phyloP scores from a whole-genome alignment of 1,140 invertebrate genomes.

The Brachionus plicatilis region DNA sequence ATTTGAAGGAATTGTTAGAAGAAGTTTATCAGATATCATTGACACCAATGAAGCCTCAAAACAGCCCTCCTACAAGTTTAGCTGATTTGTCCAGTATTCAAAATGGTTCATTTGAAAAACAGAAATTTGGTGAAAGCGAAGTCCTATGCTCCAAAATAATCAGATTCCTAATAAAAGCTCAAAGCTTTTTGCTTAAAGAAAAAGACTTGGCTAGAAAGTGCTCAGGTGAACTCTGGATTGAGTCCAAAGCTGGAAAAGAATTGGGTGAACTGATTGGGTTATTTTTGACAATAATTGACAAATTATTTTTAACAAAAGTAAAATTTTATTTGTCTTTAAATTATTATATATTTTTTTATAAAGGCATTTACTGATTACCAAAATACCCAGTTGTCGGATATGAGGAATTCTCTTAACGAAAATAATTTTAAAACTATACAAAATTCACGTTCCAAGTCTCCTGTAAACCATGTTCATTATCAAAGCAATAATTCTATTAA shows the following conservation, averaged over 20 bases:
- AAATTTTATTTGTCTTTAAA: not conserved
- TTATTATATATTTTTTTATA: not conserved
- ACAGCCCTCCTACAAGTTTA: conserved; percentile 20
- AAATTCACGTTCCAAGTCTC: not conserved
- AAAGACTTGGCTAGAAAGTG: not conserved
- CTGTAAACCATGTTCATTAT: not conserved
- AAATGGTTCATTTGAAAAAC: not conserved
- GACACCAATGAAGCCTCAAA: conserved; percentile 15
- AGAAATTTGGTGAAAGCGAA: not conserved
- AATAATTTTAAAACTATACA: not conserved
- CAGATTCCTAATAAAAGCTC: not conserved
- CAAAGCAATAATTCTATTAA: not conserved
- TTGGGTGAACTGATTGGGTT: not conserved
- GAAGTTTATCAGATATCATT: not conserved
- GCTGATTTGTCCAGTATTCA: conserved; percentile 21
- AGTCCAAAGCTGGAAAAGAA: not conserved
- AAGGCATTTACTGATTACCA: conserved; percentile 20
- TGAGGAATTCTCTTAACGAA: not conserved
- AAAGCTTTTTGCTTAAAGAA: not conserved
- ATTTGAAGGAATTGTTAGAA: not conserved
- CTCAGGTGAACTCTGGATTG: not conserved
- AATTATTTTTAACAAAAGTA: conserved; percentile 25
- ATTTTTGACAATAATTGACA: conserved; percentile 9
- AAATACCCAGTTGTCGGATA: conserved; percentile 3
- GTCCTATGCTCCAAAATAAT: conserved; percentile 10